Conservation (phyloP, 1,140 invertebrate genomes). For the Fragariocoptes setiger region DNA sequence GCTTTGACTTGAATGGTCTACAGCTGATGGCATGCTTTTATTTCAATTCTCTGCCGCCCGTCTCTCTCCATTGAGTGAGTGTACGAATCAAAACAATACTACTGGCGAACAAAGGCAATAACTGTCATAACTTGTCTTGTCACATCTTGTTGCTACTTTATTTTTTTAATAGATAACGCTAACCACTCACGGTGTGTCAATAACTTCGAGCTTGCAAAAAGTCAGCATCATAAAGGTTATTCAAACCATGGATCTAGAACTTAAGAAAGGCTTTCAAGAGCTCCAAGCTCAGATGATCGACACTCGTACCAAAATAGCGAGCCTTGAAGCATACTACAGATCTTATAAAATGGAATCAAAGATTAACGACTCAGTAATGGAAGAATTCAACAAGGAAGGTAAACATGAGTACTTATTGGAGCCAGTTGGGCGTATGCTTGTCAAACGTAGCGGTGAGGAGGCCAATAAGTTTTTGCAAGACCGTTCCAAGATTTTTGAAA, state of each 20-base stretch:
- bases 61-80: too few relatives aligned
- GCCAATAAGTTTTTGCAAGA: not conserved
- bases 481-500: constrained; percentile 1
- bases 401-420: constrained; percentile 1
- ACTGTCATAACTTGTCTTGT: too few relatives aligned
- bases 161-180: too few relatives aligned
- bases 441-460: not conserved
- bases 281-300: constrained; percentile 4
- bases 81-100: too few relatives aligned
- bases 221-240: too few relatives aligned
- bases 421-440: constrained; percentile 7
- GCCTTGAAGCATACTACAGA: not conserved
- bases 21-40: too few relatives aligned
- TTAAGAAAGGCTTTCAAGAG: constrained; percentile 7
- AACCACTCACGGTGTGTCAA: too few relatives aligned
- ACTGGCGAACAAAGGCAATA: too few relatives aligned
- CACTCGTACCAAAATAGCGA: constrained; percentile 5
- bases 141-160: too few relatives aligned
- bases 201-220: too few relatives aligned
- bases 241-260: constrained; percentile 5
- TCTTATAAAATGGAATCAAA: constrained; percentile 2
- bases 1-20: too few relatives aligned
- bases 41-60: too few relatives aligned
- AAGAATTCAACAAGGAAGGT: not conserved
- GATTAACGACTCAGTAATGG: not conserved